These are phyloP conservation scores for Notolepis coatsorum DNA, from an alignment of 2,797 vertebrate species.

Conservation along the genomic window DNA sequence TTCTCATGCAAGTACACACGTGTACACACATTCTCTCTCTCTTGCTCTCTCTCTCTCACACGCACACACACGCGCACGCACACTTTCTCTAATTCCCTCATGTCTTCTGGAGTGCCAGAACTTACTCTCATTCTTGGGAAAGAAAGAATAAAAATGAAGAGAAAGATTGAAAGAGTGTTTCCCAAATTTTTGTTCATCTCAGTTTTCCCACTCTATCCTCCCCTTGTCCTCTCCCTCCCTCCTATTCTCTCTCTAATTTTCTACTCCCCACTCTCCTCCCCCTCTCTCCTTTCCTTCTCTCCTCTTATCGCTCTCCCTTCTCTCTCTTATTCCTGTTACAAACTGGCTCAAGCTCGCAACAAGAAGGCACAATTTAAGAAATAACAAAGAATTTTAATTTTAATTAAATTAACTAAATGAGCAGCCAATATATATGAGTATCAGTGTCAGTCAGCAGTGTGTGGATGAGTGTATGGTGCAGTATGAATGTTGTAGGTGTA, in stretches of 20 bases:
- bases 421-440: no score
- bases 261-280: not conserved
- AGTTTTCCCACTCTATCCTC: not conserved
- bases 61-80: not conserved
- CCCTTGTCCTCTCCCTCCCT: no score
- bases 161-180: slow-evolving; percentile 4
- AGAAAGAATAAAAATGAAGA: not conserved
- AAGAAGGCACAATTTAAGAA: no score
- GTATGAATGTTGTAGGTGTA: no score
- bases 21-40: not conserved
- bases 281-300: slow-evolving; percentile 15
- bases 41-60: not conserved
- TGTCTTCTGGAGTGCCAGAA: slow-evolving; percentile 29
- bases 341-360: no score
- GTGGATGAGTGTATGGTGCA: no score
- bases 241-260: no score
- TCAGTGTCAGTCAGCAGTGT: no score
- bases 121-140: slow-evolving; percentile 20
- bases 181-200: no score
- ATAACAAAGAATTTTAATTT: no score
- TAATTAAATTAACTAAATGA: no score
- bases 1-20: slow-evolving; percentile 1
- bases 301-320: not conserved
- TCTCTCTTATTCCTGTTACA: slow-evolving; percentile 3
- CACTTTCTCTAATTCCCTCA: slow-evolving; percentile 6